These are phyloP conservation scores for Alsophila aescularia DNA, from an alignment of 2,888 invertebrate species.

Conservation along the genomic window DNA sequence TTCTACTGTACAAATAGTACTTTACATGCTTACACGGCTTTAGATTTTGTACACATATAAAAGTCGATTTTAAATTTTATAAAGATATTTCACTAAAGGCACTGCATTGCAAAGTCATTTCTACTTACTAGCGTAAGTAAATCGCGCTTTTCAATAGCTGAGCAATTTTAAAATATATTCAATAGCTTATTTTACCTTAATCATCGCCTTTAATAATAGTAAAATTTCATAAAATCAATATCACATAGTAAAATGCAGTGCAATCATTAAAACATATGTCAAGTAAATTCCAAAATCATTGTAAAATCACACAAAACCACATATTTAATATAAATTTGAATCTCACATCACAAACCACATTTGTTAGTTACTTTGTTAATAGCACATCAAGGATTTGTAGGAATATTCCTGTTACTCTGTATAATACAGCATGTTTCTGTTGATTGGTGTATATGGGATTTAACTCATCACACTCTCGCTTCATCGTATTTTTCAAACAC, in stretches of 20 bases:
- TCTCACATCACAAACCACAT: conserved; percentile 13
- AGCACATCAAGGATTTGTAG: conserved; percentile 13
- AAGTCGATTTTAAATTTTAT: conserved; percentile 11
- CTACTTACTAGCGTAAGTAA: conserved; percentile 21
- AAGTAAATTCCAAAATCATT: neutral
- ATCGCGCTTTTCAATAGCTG: conserved; percentile 20
- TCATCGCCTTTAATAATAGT: conserved; percentile 8
- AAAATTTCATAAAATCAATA: conserved; percentile 1
- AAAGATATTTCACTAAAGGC: conserved; percentile 30
- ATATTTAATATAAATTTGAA: neutral
- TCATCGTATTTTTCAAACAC: neutral
- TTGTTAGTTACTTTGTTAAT: conserved; percentile 9
- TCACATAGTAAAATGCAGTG: conserved; percentile 11
- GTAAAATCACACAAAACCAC: neutral
- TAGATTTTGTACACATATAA: conserved; percentile 49
- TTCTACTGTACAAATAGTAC: conserved; percentile 47
- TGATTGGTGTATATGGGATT: conserved; percentile 53
- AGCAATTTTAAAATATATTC: conserved; percentile 10
- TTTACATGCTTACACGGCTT: conserved; percentile 69
- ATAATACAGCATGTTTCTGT: conserved; percentile 58
- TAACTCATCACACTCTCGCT: neutral
- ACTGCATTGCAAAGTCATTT: conserved; percentile 33
- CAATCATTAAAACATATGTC: conserved; percentile 5
- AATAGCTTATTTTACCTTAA: conserved; percentile 9
- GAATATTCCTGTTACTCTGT: conserved; percentile 40